Evolutionary conservation across 2,888 invertebrate species (phyloP), one percentile per base, ranked within the genome.

Genomic region (Andrena minutula): DNA sequence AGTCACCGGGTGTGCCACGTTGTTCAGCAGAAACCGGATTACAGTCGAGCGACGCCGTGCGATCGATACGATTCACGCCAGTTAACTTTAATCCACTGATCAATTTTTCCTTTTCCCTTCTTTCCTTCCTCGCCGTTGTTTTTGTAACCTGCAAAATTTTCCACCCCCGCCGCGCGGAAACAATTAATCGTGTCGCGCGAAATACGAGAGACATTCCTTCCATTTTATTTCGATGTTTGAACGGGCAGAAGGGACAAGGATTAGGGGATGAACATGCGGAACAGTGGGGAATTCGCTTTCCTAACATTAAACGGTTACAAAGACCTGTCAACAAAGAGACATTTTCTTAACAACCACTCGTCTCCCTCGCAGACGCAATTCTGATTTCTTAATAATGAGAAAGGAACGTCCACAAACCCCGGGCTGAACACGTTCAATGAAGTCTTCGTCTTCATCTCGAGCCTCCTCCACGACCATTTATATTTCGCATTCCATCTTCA

Each of bases 1-100:
- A 89, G 86, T 86, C 82, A 86, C 78, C 79, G 70, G 76, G 86
- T 83, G 79, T 84, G 82, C 74, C 80, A 60, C 80, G 82, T 83
- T 79, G 75, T 86, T 82, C 73, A 68, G 64, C 78, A 84, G 79
- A 82, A 82, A 84, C 79, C 85, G 85, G 84, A 84, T 84, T 86
- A 77, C 82, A 70, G 77, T 66, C 70, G 72, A 74, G 71, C 86
- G 84, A 83, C 49, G 74, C 69, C 32, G 60, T 23, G 66, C 81
- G 84, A 86, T 86, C 84, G 87, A 86, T 87, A 84, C 79, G 77
- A 72, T 69, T 76, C 65, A 74, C 66, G 79, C 76, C 79, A 87
- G 85, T 87, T 87, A 79, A 69, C 66, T 86, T 86, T 86, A 86
- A 86, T 84, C 75, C 75, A 74, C 70, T 68, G 69, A 79, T 79